Percentiles rank a stretch among this genome's conserved stretches.
Evolutionary conservation across 30 jellyfish, hydroid and myxozoan species (phyloP).

Genomic region (Turritopsis rubra): DNA sequence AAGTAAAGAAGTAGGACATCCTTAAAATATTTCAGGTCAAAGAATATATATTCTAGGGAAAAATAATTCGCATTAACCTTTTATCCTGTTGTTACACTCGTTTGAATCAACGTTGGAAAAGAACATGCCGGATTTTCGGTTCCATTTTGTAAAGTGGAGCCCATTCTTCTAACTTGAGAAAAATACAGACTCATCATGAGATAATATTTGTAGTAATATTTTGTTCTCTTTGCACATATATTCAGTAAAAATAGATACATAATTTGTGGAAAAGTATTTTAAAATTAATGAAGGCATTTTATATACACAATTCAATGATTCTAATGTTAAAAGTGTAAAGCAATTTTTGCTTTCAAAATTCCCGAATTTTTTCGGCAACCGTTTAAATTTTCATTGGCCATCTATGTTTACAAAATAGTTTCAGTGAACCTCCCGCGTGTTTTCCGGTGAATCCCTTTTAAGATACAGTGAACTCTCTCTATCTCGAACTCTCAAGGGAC

Average conservation of each 20-base stretch:
- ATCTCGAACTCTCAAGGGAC: no score
- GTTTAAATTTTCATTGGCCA: background rate
- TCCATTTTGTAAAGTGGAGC: slow-evolving; percentile 35
- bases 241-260: background rate
- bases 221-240: background rate
- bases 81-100: slow-evolving; percentile 15
- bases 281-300: background rate
- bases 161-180: slow-evolving; percentile 17
- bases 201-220: background rate
- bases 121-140: slow-evolving; percentile 31
- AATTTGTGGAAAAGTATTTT: background rate
- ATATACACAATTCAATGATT: background rate
- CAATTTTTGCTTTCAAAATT: background rate
- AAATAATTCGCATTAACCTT: background rate
- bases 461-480: no score
- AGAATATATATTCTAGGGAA: background rate
- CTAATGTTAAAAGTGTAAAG: background rate
- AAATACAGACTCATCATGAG: slow-evolving; percentile 7
- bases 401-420: background rate
- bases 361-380: background rate
- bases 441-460: no score
- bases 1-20: background rate
- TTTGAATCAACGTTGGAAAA: slow-evolving; percentile 28
- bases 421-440: background rate
- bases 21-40: background rate